Percentiles rank a stretch among this genome's conserved stretches.
These are phyloP conservation scores for Trochalopteron elliotii DNA, from an alignment of 2,113 vertebrate genomes.

Conservation along the genomic window DNA sequence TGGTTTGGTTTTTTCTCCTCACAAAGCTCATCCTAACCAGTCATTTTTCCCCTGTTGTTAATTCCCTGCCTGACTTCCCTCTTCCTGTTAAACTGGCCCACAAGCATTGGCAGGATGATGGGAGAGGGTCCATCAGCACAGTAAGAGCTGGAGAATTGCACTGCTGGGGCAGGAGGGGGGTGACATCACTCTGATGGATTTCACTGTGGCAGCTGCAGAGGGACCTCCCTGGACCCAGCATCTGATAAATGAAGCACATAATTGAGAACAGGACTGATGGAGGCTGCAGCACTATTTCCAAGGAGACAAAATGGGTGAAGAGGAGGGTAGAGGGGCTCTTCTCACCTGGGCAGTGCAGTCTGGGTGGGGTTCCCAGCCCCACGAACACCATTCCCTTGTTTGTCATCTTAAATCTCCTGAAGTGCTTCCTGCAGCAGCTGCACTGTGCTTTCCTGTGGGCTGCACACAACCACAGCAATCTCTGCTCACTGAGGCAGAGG, in stretches of 20 bases:
- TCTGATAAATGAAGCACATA: slow-evolving; percentile 27
- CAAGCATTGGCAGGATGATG: background rate
- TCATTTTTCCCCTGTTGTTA: background rate
- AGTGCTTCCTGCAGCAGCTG: background rate
- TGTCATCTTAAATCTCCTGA: background rate
- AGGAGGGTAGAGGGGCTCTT: background rate
- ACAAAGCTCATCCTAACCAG: background rate
- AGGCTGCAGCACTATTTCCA: background rate
- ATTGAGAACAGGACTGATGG: background rate
- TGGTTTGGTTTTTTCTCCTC: background rate
- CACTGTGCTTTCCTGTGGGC: background rate
- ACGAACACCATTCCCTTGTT: background rate
- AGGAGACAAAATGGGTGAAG: background rate
- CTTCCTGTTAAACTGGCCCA: slow-evolving; percentile 13
- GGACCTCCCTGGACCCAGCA: background rate
- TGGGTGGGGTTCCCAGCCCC: background rate
- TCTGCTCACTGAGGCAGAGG: slow-evolving; percentile 29
- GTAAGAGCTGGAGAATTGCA: slow-evolving; percentile 32
- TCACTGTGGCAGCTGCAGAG: slow-evolving; percentile 11
- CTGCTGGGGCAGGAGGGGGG: slow-evolving; percentile 45
- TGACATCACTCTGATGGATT: slow-evolving; percentile 56
- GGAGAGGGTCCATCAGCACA: slow-evolving; percentile 22
- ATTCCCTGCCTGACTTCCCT: background rate
- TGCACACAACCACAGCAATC: background rate
- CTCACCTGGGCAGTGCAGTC: background rate